phyloP scores from a whole-genome alignment of 2,888 invertebrate genomes.

The Dryobota labecula region DNA sequence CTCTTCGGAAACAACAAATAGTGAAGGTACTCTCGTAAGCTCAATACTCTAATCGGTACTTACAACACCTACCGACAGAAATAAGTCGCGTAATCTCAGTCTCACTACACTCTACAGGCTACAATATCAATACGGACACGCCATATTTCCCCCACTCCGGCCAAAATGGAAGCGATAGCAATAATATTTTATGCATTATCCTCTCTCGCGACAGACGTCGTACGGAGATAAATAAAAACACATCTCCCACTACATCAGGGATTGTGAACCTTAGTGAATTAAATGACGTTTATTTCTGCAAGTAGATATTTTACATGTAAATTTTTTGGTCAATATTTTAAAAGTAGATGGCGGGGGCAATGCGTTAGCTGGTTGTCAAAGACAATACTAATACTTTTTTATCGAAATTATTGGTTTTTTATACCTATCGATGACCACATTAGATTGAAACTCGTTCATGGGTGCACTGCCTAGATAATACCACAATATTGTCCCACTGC shows the following conservation, averaged over 20 bases:
- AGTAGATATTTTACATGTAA: too few species aligned
- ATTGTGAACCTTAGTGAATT: slow-evolving; percentile 14
- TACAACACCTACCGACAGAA: slow-evolving; percentile 8
- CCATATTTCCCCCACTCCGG: slow-evolving; percentile 29
- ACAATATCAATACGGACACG: slow-evolving; percentile 54
- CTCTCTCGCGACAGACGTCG: slow-evolving; percentile 43
- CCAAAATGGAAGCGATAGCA: slow-evolving; percentile 37
- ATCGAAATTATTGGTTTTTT: neutral
- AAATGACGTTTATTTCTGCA: too few species aligned
- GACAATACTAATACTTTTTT: neutral
- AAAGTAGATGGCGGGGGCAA: too few species aligned
- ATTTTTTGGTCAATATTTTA: too few species aligned
- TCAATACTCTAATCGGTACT: slow-evolving; percentile 18
- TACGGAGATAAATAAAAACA: slow-evolving; percentile 51
- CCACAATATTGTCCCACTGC: neutral
- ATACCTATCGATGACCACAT: neutral
- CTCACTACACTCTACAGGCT: neutral
- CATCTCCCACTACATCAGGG: slow-evolving; percentile 33
- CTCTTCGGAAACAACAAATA: neutral
- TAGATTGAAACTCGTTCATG: neutral
- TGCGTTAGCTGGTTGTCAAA: neutral
- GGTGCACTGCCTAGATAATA: neutral
- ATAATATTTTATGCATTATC: slow-evolving; percentile 65
- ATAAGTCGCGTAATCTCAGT: slow-evolving; percentile 23
- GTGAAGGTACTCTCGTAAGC: neutral